Percentiles rank a stretch among this genome's conserved stretches.
Evolutionary conservation across 2,113 vertebrate species (phyloP).

Genomic region (Osmerus mordax): DNA sequence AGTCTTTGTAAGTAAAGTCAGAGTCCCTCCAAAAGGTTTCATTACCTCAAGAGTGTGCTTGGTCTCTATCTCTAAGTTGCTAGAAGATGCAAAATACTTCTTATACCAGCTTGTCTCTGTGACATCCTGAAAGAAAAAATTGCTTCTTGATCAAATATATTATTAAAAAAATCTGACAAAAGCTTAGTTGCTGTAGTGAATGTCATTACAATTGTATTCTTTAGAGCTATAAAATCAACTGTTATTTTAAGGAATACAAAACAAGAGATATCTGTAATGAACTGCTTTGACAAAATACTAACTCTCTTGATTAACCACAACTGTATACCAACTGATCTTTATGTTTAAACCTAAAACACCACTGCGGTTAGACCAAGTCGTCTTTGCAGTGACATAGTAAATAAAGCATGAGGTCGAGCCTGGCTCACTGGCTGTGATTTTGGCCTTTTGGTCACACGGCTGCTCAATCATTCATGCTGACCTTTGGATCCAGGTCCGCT

Average conservation of each 20-base stretch:
- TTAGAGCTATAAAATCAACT: too few relatives aligned
- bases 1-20: too few relatives aligned
- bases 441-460: not conserved
- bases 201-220: too few relatives aligned
- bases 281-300: too few relatives aligned
- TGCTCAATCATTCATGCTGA: slow-evolving; percentile 52
- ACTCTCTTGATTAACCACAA: too few relatives aligned
- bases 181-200: too few relatives aligned
- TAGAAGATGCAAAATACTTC: slow-evolving; percentile 33
- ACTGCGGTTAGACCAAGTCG: not conserved
- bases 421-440: slow-evolving; percentile 38
- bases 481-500: slow-evolving; percentile 62
- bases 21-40: not conserved
- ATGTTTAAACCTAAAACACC: not conserved
- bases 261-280: too few relatives aligned
- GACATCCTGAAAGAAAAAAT: slow-evolving; percentile 39
- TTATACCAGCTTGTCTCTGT: slow-evolving; percentile 53
- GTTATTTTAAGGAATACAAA: too few relatives aligned
- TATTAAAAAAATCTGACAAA: too few relatives aligned
- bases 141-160: too few relatives aligned
- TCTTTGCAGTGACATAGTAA: slow-evolving; percentile 4
- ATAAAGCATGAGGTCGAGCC: slow-evolving; percentile 53
- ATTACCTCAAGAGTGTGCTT: slow-evolving; percentile 49
- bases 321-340: not conserved
- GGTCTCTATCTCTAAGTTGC: slow-evolving; percentile 26